A percentile compares a stretch with the other conserved stretches of the same genome.
Conservation (phyloP, 1,140 invertebrate species). For the Ridgeia piscesae region DNA sequence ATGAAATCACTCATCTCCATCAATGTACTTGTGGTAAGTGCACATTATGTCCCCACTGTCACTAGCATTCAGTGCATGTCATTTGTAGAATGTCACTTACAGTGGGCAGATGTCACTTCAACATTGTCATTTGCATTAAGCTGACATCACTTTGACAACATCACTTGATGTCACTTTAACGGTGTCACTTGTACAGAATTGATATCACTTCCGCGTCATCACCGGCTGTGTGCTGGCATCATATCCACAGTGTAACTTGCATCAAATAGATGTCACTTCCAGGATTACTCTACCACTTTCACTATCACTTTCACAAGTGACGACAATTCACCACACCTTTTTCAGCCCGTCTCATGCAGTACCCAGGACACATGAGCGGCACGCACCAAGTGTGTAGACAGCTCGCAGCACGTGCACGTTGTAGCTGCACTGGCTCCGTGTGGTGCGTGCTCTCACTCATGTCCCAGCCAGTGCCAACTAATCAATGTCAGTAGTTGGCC, state of each 20-base stretch:
- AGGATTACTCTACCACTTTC: background rate
- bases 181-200: too few species aligned
- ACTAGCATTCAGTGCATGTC: too few species aligned
- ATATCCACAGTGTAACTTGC: background rate
- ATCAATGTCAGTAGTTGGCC: background rate
- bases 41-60: background rate
- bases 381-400: background rate
- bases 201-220: too few species aligned
- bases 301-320: background rate
- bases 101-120: too few species aligned
- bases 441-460: too few species aligned
- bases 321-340: background rate
- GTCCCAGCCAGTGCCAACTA: background rate
- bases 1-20: background rate
- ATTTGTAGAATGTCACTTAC: too few species aligned
- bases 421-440: background rate
- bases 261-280: background rate
- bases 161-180: too few species aligned
- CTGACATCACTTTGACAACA: too few species aligned
- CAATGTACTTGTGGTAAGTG: background rate
- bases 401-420: background rate
- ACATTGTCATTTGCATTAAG: too few species aligned
- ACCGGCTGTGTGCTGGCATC: too few species aligned
- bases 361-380: too few species aligned
- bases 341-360: background rate